Evolutionary conservation across 64 coral and sea anemone species (phyloP), one percentile per base, ranked within the genome.

Genomic region (Montipora capricornis): DNA sequence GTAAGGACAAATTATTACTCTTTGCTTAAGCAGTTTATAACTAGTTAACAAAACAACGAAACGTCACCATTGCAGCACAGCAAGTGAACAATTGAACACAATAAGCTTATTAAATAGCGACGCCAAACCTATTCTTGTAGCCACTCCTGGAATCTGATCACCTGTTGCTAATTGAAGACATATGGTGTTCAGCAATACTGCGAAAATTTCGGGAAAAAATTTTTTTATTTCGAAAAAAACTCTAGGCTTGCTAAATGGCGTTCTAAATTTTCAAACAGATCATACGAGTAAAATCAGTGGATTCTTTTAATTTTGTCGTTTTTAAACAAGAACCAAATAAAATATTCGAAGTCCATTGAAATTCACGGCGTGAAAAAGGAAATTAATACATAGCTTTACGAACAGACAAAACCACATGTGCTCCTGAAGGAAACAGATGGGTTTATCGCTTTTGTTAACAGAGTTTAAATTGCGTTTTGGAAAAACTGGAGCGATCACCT

Each of bases 341-440:
- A 84, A 68, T 68, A 68, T 84, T 84, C 67, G 68, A 69, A 17
- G 16, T 48, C 61, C 44, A 68, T 57, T 84, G 7, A 64, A 5
- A 17, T 37, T 16, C 13, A 67, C 14, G 8, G 44, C 44, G 47
- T 69, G 19, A 29, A 22, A 67, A 10, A n/a, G 66, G 29, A 77
- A 47, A 45, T 47, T 77, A 15, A 77, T 1, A 29, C 44, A 11
- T 3, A 57, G 53, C 53, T 20, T 16, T n/a, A 64, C 64, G 60
- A 53, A 50, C 55, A 82, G 44, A 68, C 44, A 20, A 68, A 84
- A 84, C 62, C 5, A 67, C 24, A 68, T 59, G 59, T 69, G 81
- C 8, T 84, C 45, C 67, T 20, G 44, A 7, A 3, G 7, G 13
- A 10, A 66, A 8, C 81, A 84, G 81, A 70, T 84, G 81, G 81